These are phyloP conservation scores for Schizotus pectinicornis DNA, from an alignment of 2,888 invertebrate species.

Conservation along the genomic window DNA sequence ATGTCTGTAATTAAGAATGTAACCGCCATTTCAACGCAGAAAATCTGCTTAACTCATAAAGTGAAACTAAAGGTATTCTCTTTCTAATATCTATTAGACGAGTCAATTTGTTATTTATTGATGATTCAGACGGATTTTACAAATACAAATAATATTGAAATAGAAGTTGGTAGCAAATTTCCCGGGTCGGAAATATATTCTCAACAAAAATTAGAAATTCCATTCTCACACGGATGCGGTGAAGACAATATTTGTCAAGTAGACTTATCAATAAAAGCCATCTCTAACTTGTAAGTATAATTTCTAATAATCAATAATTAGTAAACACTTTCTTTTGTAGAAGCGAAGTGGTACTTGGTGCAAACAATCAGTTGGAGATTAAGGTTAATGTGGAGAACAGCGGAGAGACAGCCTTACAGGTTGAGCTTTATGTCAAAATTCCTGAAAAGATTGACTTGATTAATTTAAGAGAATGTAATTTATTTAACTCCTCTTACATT, in stretches of 20 bases:
- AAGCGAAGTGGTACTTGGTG: constrained; percentile 46
- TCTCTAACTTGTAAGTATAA: constrained; percentile 47
- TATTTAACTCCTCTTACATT: constrained; percentile 16
- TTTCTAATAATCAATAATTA: not conserved
- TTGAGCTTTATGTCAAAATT: constrained; percentile 40
- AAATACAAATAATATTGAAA: constrained; percentile 11
- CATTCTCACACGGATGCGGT: constrained; percentile 62
- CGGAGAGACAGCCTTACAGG: constrained; percentile 53
- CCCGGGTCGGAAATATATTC: constrained; percentile 9
- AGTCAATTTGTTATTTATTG: not conserved
- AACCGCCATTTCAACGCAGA: constrained; percentile 21
- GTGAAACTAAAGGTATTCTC: constrained; percentile 19
- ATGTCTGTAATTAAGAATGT: constrained; percentile 40
- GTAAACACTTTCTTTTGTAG: constrained; percentile 30
- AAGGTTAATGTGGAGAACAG: constrained; percentile 47
- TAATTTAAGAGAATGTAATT: constrained; percentile 37
- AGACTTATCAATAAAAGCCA: constrained; percentile 57
- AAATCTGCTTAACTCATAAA: constrained; percentile 19
- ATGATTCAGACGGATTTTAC: constrained; percentile 8
- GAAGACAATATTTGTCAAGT: constrained; percentile 63
- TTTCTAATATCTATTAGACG: constrained; percentile 15
- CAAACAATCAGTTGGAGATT: constrained; percentile 40
- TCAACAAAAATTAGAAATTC: constrained; percentile 33
- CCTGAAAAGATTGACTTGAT: constrained; percentile 38
- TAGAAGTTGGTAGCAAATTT: constrained; percentile 38